Percentiles rank a stretch among this genome's conserved stretches.
phyloP scores from a whole-genome alignment of 2,888 invertebrate species.

The Nemurella pictetii region DNA sequence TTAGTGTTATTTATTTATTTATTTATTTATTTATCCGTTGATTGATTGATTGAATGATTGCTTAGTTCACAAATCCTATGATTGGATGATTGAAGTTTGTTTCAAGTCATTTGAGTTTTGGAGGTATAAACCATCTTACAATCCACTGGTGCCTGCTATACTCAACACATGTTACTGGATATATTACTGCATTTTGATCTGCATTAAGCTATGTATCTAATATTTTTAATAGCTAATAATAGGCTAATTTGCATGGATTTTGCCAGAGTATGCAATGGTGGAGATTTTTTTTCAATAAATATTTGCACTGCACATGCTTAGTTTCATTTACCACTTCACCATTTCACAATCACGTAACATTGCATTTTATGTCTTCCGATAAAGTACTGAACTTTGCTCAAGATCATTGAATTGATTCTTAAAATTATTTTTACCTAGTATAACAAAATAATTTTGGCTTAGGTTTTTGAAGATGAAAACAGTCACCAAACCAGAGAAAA shows the following conservation, averaged over 20 bases:
- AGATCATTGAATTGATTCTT: background rate
- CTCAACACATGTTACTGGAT: background rate
- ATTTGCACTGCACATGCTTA: background rate
- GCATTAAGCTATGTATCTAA: background rate
- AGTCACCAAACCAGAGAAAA: background rate
- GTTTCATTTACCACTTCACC: background rate
- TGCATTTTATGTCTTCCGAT: background rate
- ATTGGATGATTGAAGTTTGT: background rate
- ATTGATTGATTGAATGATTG: background rate
- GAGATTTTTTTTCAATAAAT: background rate
- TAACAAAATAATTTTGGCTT: background rate
- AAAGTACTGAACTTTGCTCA: no score
- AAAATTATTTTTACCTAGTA: background rate
- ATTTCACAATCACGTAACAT: background rate
- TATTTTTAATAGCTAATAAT: background rate
- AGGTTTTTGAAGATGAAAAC: slow-evolving; percentile 15
- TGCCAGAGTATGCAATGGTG: background rate
- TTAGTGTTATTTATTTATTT: background rate
- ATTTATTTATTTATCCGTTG: background rate
- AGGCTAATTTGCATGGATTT: background rate
- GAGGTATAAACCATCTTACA: no score
- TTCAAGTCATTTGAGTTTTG: background rate
- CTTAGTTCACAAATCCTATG: background rate
- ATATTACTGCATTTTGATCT: background rate
- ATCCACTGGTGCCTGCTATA: no score